Conservation (phyloP, 2,797 vertebrate genomes). For the Lacerta viridis region DNA sequence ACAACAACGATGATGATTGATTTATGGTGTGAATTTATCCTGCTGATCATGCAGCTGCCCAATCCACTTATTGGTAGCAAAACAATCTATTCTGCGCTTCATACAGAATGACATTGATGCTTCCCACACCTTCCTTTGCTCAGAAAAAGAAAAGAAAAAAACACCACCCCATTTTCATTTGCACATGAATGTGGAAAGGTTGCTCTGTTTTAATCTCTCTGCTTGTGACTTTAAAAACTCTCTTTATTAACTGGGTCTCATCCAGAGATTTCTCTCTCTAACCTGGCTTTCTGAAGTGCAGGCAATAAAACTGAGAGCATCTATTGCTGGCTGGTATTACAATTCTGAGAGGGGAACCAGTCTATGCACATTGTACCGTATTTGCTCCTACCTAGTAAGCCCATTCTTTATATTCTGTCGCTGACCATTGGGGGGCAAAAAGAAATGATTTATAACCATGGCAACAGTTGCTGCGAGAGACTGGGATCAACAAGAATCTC, state of each 20-base stretch:
- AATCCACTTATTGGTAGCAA: background rate
- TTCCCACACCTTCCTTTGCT: background rate
- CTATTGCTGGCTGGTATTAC: background rate
- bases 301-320: conserved; percentile 15
- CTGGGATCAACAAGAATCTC: conserved; percentile 67
- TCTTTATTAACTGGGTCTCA: conserved; percentile 12
- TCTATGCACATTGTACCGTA: background rate
- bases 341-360: background rate
- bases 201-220: background rate
- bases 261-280: background rate
- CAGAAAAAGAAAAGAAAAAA: background rate
- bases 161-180: background rate
- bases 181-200: background rate
- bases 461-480: conserved; percentile 75
- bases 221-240: background rate
- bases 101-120: too few relatives aligned
- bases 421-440: conserved; percentile 47
- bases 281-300: conserved; percentile 9
- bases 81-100: background rate
- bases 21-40: background rate
- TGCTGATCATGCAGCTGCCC: background rate
- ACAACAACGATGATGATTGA: too few relatives aligned
- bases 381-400: conserved; percentile 7
- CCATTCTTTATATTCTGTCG: conserved; percentile 62
- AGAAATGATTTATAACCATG: conserved; percentile 76